phyloP scores from a whole-genome alignment of 2,797 vertebrate species.

The Linurgus olivaceus region DNA sequence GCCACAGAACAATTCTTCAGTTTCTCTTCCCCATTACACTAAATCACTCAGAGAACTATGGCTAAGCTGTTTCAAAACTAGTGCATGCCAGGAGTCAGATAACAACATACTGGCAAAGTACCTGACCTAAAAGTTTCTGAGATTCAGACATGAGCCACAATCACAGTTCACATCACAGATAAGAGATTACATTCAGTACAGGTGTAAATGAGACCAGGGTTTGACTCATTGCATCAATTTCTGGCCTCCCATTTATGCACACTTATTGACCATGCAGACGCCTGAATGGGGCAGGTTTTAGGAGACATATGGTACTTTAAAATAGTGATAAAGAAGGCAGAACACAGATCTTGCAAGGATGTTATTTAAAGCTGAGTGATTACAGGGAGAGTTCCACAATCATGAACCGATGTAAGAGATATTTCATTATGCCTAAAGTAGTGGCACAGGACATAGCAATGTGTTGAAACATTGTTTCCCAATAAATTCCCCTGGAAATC shows the following conservation, averaged over 20 bases:
- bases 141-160: not conserved
- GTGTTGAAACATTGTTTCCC: not conserved
- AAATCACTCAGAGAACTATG: not conserved
- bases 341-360: not conserved
- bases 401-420: not conserved
- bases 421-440: not conserved
- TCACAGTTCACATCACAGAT: not conserved
- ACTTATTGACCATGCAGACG: not conserved
- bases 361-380: not conserved
- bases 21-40: not conserved
- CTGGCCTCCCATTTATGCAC: not conserved
- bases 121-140: not conserved
- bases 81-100: not conserved
- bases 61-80: not conserved
- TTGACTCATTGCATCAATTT: not conserved
- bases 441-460: not conserved
- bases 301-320: not conserved
- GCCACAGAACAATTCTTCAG: not conserved
- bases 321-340: not conserved
- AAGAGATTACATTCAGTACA: not conserved
- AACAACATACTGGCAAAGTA: not conserved
- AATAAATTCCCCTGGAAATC: not conserved
- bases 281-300: not conserved
- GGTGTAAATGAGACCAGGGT: not conserved
- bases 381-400: not conserved